A percentile compares a stretch with the other conserved stretches of the same genome.
Evolutionary conservation across 2,113 vertebrate genomes (phyloP).

Genomic region (Cololabis saira): DNA sequence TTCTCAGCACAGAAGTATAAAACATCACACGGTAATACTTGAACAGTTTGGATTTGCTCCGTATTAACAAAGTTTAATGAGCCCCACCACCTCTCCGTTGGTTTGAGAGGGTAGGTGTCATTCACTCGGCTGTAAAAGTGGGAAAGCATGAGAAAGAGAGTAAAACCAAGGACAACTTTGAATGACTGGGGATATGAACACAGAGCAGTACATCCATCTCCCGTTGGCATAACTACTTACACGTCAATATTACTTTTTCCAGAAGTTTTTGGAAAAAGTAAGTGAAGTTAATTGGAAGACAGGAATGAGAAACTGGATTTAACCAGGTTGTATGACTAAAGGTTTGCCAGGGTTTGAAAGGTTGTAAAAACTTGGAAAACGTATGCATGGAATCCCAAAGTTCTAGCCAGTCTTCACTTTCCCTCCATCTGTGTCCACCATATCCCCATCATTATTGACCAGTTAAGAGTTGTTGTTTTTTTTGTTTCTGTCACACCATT

Average conservation of each 20-base stretch:
- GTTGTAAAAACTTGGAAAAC: background rate
- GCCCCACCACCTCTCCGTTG: slow-evolving; percentile 16
- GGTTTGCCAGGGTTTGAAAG: slow-evolving; percentile 6
- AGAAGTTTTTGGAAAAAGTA: slow-evolving; percentile 3
- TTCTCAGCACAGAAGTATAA: slow-evolving; percentile 1
- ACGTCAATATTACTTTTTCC: background rate
- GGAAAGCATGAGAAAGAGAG: no score
- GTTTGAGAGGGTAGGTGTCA: slow-evolving; percentile 39
- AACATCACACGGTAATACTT: background rate
- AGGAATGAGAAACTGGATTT: background rate
- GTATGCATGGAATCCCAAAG: no score
- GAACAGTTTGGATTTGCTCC: slow-evolving; percentile 14
- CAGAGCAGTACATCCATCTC: no score
- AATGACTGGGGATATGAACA: no score
- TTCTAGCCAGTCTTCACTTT: no score
- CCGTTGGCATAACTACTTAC: no score
- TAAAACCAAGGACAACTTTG: no score
- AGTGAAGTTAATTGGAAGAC: slow-evolving; percentile 20
- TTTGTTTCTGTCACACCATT: no score
- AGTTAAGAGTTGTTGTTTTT: no score
- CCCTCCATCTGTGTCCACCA: no score
- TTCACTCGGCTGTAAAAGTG: no score
- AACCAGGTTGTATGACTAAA: slow-evolving; percentile 1
- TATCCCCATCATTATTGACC: no score
- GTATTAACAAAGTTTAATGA: background rate